Evolutionary conservation across 2,113 vertebrate species (phyloP).

Genomic region (Ptilorrhoa leucosticta): DNA sequence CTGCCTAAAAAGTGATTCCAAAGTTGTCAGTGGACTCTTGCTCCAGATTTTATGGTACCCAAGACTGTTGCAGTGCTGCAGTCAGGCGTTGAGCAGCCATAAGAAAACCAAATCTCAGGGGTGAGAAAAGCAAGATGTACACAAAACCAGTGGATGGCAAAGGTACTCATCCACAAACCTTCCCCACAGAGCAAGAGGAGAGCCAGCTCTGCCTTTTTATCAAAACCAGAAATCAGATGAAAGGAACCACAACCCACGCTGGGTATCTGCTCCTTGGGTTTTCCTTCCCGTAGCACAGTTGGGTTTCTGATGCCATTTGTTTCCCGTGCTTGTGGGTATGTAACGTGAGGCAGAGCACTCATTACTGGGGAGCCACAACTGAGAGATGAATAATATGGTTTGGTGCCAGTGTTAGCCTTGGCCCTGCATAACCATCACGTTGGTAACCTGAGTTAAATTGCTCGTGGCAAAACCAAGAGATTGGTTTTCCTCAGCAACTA

Average conservation of each 20-base stretch:
- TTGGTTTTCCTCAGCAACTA: constrained; percentile 62
- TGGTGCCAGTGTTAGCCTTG: constrained; percentile 31
- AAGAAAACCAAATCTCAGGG: neutral
- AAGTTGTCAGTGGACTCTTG: neutral
- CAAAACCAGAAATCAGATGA: neutral
- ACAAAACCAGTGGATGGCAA: neutral
- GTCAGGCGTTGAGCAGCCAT: neutral
- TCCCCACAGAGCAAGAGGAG: neutral
- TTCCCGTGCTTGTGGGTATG: neutral
- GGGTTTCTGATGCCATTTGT: neutral
- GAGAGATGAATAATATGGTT: neutral
- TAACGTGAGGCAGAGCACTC: neutral
- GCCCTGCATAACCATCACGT: neutral
- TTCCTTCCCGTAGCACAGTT: neutral
- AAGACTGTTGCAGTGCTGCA: neutral
- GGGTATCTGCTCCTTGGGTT: neutral
- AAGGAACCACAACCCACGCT: rapidly evolving
- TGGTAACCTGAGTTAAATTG: constrained; percentile 54
- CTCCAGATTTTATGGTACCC: neutral
- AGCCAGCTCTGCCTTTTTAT: neutral
- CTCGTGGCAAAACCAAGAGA: constrained; percentile 47
- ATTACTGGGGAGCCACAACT: constrained; percentile 44
- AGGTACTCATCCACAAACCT: neutral
- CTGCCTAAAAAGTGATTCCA: neutral
- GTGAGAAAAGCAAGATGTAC: neutral